phyloP scores from a whole-genome alignment of 2,888 invertebrate species.

The Lepidocyrtoides sp. region DNA sequence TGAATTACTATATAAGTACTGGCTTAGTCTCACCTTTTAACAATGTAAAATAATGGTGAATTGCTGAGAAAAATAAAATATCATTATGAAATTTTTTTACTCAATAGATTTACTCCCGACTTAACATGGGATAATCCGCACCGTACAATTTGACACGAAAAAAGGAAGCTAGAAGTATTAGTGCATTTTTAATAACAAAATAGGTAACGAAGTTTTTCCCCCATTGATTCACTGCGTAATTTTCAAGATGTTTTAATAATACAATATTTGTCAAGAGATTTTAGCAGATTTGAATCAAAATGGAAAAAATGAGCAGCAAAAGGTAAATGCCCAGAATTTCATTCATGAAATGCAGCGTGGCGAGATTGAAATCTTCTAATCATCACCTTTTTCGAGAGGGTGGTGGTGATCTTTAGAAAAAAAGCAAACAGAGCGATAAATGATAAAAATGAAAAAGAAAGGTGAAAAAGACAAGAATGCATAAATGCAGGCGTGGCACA shows the following conservation, averaged over 20 bases:
- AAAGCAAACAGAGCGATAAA: no score
- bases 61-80: not conserved
- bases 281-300: not conserved
- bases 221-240: no score
- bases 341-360: not conserved
- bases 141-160: no score
- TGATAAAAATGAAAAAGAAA: no score
- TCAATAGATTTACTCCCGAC: not conserved
- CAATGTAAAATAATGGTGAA: not conserved
- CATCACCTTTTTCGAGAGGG: constrained; percentile 14
- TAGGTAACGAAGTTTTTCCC: no score
- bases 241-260: no score
- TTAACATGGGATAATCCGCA: not conserved
- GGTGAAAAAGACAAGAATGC: not conserved
- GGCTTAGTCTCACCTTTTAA: not conserved
- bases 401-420: no score
- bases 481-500: not conserved
- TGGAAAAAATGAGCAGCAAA: constrained; percentile 30
- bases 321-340: not conserved
- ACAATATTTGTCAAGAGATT: not conserved
- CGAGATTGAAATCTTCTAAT: not conserved
- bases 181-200: no score
- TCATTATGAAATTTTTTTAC: not conserved
- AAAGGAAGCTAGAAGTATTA: not conserved
- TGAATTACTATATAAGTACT: constrained; percentile 24